Conservation (phyloP, 2,888 invertebrate species). For the Lepeophtheirus nordmannii region DNA sequence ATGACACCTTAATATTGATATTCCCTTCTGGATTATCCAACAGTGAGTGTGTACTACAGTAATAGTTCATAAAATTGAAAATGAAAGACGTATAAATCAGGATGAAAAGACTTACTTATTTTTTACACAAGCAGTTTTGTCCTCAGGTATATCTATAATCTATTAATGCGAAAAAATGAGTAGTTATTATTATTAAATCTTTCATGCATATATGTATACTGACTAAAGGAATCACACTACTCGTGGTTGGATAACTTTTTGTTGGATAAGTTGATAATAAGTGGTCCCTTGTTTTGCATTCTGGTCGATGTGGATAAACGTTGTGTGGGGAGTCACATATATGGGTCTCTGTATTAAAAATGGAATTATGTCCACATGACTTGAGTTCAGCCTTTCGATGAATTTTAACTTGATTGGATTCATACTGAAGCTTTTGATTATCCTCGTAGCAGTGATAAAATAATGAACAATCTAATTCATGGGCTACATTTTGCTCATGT, state of each 20-base stretch:
- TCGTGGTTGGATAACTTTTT: background rate
- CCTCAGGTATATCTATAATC: background rate
- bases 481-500: constrained; percentile 1
- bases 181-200: no score
- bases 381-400: background rate
- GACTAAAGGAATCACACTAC: no score
- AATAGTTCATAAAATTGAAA: no score
- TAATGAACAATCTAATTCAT: constrained; percentile 1
- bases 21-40: background rate
- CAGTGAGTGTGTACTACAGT: background rate
- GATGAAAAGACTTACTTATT: background rate
- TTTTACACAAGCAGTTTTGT: background rate
- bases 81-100: background rate
- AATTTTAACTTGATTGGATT: background rate
- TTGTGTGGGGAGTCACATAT: background rate
- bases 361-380: background rate
- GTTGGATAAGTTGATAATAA: background rate
- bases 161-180: no score
- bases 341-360: background rate
- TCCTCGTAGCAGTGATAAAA: constrained; percentile 6
- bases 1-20: background rate
- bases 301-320: background rate
- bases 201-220: no score
- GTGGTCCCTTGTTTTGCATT: background rate
- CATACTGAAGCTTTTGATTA: constrained; percentile 8